Conservation (phyloP, 2,888 invertebrate genomes). For the Calameuta idolon region DNA sequence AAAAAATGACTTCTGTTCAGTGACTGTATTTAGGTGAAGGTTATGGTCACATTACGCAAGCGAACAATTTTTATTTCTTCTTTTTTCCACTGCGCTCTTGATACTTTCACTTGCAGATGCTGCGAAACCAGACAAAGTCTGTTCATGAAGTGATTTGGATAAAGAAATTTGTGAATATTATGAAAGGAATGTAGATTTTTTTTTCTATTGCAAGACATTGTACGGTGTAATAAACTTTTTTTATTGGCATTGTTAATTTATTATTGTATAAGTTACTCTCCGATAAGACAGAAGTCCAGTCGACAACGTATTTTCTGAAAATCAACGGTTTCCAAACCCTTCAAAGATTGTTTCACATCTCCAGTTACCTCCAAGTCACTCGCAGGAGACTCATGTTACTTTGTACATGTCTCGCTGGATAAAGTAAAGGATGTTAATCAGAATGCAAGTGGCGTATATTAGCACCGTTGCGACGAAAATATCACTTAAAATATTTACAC, state of each 20-base stretch:
- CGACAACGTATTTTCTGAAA: background rate
- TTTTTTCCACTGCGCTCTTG: background rate
- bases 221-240: background rate
- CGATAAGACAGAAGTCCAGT: background rate
- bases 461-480: background rate
- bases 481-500: slow-evolving; percentile 1
- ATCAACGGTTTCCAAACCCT: background rate
- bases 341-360: background rate
- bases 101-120: background rate
- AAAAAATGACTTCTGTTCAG: background rate
- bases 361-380: background rate
- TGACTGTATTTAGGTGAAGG: background rate
- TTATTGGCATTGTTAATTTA: background rate
- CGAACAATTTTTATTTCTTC: background rate
- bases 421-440: background rate
- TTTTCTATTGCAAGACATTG: background rate
- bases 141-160: background rate
- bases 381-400: slow-evolving; percentile 1
- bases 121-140: background rate
- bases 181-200: background rate
- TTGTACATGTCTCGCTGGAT: slow-evolving; percentile 26
- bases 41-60: background rate
- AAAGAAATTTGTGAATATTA: background rate
- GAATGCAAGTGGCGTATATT: background rate
- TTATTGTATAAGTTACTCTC: background rate